Conservation (phyloP, 1,140 invertebrate genomes). For the Papilio polytes region DNA sequence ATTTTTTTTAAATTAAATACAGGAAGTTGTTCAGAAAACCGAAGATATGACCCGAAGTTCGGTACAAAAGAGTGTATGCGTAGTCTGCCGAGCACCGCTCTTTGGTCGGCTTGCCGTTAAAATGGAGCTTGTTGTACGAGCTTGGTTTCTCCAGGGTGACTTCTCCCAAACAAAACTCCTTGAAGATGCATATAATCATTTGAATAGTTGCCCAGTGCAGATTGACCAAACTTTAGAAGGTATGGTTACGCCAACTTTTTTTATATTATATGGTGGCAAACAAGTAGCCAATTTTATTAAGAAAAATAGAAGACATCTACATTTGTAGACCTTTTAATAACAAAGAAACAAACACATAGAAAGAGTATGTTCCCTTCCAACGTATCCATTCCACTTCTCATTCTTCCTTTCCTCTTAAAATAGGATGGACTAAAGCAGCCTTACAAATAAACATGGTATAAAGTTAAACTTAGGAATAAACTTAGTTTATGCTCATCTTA, state of each 20-base stretch:
- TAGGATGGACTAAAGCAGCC: no score
- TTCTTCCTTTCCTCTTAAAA: no score
- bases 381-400: no score
- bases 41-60: conserved; percentile 97
- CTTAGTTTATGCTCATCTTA: no score
- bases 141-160: conserved; percentile 98
- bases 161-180: conserved; percentile 96
- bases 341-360: no score
- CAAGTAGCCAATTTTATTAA: no score
- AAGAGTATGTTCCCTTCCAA: no score
- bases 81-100: conserved; percentile 92
- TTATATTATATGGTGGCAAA: no score
- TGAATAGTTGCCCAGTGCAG: conserved; percentile 93
- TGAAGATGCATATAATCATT: conserved; percentile 96
- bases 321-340: no score
- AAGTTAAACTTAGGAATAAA: no score
- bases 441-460: no score
- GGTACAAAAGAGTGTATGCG: conserved; percentile 83
- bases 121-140: conserved; percentile 97
- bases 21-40: conserved; percentile 97
- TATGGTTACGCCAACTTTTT: conserved; percentile 64
- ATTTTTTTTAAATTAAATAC: conserved; percentile 41
- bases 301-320: no score
- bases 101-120: conserved; percentile 98
- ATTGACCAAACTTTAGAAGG: conserved; percentile 92